These are phyloP conservation scores for Lichenostomus cassidix DNA, from an alignment of 2,113 vertebrate species.

Conservation along the genomic window DNA sequence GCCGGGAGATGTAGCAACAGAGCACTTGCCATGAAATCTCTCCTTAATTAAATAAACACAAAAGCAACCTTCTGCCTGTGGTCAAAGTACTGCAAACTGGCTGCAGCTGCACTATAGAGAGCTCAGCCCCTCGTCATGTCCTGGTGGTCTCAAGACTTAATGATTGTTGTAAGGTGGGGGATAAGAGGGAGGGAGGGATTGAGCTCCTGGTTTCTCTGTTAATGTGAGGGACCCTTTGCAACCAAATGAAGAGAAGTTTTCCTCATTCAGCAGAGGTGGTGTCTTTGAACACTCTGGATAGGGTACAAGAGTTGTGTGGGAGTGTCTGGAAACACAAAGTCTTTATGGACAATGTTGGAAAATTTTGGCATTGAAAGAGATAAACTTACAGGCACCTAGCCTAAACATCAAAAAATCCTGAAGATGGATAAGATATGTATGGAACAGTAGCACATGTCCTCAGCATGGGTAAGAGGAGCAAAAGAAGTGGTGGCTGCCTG, in stretches of 20 bases:
- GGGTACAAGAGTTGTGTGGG: not conserved
- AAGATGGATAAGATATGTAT: not conserved
- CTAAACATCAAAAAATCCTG: not conserved
- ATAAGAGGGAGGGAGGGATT: not conserved
- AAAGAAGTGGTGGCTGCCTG: not conserved
- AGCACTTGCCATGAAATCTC: not conserved
- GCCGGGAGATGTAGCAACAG: not conserved
- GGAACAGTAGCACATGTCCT: not conserved
- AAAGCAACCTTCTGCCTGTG: not conserved
- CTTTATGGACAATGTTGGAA: not conserved
- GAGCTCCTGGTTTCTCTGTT: not conserved
- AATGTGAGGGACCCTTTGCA: not conserved
- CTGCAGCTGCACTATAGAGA: not conserved
- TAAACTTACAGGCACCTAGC: not conserved
- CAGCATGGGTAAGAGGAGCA: not conserved
- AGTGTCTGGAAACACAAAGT: not conserved
- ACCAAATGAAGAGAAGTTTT: not conserved
- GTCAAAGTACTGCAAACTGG: fast-evolving
- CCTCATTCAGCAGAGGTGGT: not conserved
- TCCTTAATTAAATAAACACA: not conserved
- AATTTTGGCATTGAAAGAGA: not conserved
- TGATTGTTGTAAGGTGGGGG: not conserved
- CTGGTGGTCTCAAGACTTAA: not conserved
- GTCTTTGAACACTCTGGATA: not conserved
- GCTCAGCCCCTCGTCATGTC: not conserved